These are phyloP conservation scores for Acinonyx jubatus DNA, from an alignment of 2,113 vertebrate species.

Conservation along the genomic window DNA sequence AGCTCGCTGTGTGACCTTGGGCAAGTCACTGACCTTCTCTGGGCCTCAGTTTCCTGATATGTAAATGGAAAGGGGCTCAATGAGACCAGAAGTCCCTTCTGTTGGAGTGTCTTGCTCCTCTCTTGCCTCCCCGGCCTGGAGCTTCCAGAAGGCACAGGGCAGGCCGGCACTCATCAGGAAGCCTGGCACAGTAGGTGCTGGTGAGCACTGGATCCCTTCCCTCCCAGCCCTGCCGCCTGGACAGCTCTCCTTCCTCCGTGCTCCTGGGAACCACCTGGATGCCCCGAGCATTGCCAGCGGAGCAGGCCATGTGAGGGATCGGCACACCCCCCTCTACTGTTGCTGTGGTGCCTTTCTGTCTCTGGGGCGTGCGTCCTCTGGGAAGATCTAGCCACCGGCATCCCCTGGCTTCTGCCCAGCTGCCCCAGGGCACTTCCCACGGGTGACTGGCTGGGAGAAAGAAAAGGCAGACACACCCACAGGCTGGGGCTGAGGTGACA, in stretches of 20 bases:
- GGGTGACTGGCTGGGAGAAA: constrained; percentile 26
- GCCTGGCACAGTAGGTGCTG: not conserved
- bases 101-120: not conserved
- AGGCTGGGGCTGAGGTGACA: not conserved
- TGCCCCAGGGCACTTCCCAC: not conserved
- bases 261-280: not conserved
- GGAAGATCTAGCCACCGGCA: not conserved
- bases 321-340: not conserved
- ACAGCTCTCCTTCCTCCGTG: not conserved
- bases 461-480: not conserved
- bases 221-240: not conserved
- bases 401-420: not conserved
- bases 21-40: not conserved
- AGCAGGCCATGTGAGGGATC: not conserved
- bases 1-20: not conserved
- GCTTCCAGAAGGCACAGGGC: not conserved
- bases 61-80: not conserved
- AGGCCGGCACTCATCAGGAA: not conserved
- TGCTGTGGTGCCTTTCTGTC: not conserved
- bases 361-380: not conserved
- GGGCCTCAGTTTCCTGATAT: not conserved
- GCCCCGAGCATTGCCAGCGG: not conserved
- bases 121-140: not conserved
- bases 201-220: not conserved
- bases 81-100: not conserved